phyloP scores from a whole-genome alignment of 2,113 vertebrate species.

The Tragelaphus buxtoni region DNA sequence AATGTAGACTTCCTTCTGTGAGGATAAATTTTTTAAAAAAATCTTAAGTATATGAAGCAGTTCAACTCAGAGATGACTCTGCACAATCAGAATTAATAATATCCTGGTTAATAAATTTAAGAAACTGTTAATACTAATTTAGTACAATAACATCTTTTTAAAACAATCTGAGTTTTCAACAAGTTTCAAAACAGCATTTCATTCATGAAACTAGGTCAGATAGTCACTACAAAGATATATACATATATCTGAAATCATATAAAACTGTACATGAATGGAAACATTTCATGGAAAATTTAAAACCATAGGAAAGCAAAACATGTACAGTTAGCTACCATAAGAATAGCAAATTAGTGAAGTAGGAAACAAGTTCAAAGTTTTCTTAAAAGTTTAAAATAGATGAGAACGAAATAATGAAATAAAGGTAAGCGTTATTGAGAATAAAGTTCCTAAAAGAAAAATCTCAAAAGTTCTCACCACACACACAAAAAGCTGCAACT shows the following conservation, averaged over 20 bases:
- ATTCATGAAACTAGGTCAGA: background rate
- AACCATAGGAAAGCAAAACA: background rate
- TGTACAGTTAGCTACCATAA: background rate
- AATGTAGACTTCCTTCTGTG: background rate
- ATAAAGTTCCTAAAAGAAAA: background rate
- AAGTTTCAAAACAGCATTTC: background rate
- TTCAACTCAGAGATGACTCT: background rate
- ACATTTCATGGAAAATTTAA: background rate
- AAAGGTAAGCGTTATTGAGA: background rate
- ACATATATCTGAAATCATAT: background rate
- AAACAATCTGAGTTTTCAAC: background rate
- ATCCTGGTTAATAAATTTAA: background rate
- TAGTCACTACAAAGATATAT: background rate
- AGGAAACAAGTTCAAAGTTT: background rate
- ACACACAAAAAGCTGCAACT: background rate
- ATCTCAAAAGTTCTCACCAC: background rate
- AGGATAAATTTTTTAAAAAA: background rate
- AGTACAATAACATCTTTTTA: background rate
- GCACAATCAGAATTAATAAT: background rate
- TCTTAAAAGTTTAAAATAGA: background rate
- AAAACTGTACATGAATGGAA: background rate
- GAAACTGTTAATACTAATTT: background rate
- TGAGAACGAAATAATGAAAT: background rate
- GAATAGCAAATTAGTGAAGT: background rate
- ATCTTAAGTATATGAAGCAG: background rate